These are phyloP conservation scores for Drosophila parabipectinata DNA, from an alignment of 1,140 invertebrate genomes.

Conservation along the genomic window DNA sequence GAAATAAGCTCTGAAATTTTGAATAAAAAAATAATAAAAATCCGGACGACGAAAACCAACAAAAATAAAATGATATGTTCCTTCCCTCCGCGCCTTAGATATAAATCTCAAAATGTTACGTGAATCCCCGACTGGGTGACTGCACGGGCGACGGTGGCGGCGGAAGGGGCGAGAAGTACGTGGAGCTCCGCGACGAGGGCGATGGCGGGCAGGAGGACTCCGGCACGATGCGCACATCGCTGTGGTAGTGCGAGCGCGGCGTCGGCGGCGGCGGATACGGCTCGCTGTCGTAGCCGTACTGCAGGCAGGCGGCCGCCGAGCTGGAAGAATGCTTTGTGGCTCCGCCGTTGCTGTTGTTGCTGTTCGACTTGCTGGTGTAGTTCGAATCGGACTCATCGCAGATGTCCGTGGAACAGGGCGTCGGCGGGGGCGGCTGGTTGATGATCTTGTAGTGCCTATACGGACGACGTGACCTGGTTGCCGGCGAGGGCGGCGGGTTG, in stretches of 20 bases:
- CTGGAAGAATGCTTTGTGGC: slow-evolving; percentile 73
- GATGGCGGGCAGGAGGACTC: slow-evolving; percentile 89
- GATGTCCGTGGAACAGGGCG: slow-evolving; percentile 96
- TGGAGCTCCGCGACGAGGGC: slow-evolving; percentile 90
- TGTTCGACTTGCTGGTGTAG: slow-evolving; percentile 85
- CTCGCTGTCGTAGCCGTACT: slow-evolving; percentile 88
- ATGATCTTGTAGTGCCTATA: slow-evolving; percentile 91
- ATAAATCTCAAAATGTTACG: slow-evolving; percentile 83
- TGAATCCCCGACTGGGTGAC: slow-evolving; percentile 84
- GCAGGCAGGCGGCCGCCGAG: slow-evolving; percentile 72
- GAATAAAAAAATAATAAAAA: slow-evolving; percentile 11
- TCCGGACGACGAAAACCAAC: background rate
- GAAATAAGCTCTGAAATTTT: slow-evolving; percentile 1
- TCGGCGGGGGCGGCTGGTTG: slow-evolving; percentile 95
- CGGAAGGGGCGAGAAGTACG: slow-evolving; percentile 89
- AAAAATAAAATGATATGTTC: slow-evolving; percentile 16
- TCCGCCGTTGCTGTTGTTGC: slow-evolving; percentile 80
- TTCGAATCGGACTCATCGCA: slow-evolving; percentile 94
- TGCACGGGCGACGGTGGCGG: slow-evolving; percentile 90
- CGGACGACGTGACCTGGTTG: slow-evolving; percentile 90
- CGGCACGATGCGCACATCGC: slow-evolving; percentile 85
- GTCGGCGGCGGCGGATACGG: slow-evolving; percentile 93
- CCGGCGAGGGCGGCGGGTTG: slow-evolving; percentile 95
- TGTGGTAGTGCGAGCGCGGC: slow-evolving; percentile 90
- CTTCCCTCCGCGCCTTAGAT: slow-evolving; percentile 54